These are phyloP conservation scores for Coluber constrictor DNA, from an alignment of 2,797 vertebrate genomes.

Conservation along the genomic window DNA sequence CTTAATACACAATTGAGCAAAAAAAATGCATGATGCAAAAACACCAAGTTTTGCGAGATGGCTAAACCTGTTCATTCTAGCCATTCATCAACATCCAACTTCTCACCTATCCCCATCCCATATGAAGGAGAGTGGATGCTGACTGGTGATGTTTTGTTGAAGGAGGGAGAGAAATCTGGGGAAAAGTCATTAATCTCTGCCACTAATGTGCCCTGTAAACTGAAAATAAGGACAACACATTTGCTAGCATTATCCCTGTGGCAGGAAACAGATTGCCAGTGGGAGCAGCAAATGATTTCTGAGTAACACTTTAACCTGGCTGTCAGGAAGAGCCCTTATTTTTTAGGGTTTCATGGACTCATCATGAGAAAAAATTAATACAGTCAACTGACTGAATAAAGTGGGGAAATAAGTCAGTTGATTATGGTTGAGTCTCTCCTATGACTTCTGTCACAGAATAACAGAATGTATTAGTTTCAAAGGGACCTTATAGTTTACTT, in stretches of 20 bases:
- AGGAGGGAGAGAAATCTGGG: background rate
- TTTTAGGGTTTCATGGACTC: background rate
- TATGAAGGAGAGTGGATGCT: background rate
- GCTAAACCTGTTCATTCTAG: background rate
- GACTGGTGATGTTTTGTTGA: background rate
- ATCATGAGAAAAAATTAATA: background rate
- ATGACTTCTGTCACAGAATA: background rate
- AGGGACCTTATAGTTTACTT: background rate
- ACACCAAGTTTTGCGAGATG: background rate
- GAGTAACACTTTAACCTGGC: background rate
- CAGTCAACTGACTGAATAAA: background rate
- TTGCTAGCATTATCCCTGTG: background rate
- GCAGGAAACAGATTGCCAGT: background rate
- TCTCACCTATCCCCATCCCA: background rate
- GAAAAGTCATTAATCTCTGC: background rate
- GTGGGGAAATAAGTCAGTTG: background rate
- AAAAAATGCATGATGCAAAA: background rate
- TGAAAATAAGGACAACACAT: background rate
- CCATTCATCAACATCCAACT: background rate
- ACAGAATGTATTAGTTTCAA: background rate
- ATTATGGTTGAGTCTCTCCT: background rate
- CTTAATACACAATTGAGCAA: background rate
- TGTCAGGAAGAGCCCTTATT: background rate
- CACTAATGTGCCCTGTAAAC: background rate
- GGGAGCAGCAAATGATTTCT: background rate